These are phyloP conservation scores for Branchipolynoe longqiensis DNA, from an alignment of 2,888 invertebrate species.

Conservation along the genomic window DNA sequence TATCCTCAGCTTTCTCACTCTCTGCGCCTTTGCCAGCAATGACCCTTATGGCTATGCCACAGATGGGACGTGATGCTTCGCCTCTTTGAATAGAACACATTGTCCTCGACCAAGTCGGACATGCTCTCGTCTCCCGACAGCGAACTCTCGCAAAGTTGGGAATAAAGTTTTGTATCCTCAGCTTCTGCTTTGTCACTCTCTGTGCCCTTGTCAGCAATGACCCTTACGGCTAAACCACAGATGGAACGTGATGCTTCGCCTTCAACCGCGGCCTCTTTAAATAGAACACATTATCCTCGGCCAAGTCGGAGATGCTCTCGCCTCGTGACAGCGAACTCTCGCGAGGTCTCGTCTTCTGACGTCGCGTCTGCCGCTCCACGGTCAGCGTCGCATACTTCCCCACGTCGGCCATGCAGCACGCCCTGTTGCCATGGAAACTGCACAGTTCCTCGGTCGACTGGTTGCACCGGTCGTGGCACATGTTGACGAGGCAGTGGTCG, in stretches of 20 bases:
- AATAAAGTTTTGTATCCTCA: too few species aligned
- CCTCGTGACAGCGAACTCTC: background rate
- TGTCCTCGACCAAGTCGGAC: slow-evolving; percentile 15
- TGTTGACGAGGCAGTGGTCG: slow-evolving; percentile 32
- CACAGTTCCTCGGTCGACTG: slow-evolving; percentile 11
- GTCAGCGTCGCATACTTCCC: background rate
- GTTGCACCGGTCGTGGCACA: slow-evolving; percentile 7
- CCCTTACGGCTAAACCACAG: slow-evolving; percentile 31
- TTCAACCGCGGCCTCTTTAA: slow-evolving; percentile 26
- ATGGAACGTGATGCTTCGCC: background rate
- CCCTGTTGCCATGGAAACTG: slow-evolving; percentile 14
- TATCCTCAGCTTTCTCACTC: too few species aligned
- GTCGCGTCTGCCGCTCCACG: background rate
- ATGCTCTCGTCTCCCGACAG: background rate
- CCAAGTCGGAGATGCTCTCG: slow-evolving; percentile 11
- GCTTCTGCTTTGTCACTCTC: too few species aligned
- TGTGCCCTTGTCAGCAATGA: too few species aligned
- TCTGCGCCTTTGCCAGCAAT: too few species aligned
- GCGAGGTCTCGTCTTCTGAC: slow-evolving; percentile 1
- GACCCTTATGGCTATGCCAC: slow-evolving; percentile 34
- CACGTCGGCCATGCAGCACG: background rate
- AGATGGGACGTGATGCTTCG: background rate
- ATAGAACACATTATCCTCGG: slow-evolving; percentile 24
- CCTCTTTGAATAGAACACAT: slow-evolving; percentile 34
- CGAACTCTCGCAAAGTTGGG: too few species aligned